Evolutionary conservation across 2,113 vertebrate species (phyloP).

Genomic region (Cyanistes caeruleus): DNA sequence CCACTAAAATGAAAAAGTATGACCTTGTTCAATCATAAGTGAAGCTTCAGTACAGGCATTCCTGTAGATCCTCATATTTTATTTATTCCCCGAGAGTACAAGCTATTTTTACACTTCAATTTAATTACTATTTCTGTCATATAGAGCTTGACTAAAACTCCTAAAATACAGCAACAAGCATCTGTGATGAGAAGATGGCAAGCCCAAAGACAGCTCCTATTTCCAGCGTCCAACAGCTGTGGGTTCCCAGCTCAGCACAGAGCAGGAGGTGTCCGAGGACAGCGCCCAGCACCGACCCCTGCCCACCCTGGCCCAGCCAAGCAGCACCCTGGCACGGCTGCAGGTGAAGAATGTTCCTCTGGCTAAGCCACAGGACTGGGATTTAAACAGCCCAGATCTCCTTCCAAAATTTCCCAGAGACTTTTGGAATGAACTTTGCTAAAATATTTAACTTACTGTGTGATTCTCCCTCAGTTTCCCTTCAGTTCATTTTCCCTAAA

Average conservation of each 20-base stretch:
- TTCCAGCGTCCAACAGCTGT: rapidly evolving
- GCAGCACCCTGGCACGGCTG: not conserved
- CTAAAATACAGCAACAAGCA: not conserved
- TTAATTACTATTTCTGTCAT: not conserved
- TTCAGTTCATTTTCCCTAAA: not conserved
- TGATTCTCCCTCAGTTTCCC: not conserved
- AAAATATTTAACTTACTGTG: not conserved
- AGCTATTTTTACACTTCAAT: not conserved
- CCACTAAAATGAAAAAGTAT: not conserved
- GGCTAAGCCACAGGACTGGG: not conserved
- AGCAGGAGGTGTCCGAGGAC: rapidly evolving
- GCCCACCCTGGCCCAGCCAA: not conserved
- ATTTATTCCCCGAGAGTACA: not conserved
- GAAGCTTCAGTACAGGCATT: not conserved
- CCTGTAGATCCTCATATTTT: not conserved
- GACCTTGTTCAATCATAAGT: not conserved
- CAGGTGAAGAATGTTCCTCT: not conserved
- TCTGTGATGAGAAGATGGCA: not conserved
- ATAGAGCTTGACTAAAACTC: not conserved
- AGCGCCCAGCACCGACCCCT: not conserved
- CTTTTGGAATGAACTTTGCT: not conserved
- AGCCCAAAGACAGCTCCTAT: not conserved
- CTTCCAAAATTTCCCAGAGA: not conserved
- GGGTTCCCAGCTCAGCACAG: not conserved
- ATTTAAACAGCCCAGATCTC: not conserved